A percentile compares a stretch with the other conserved stretches of the same genome.
phyloP scores from a whole-genome alignment of 2,797 vertebrate genomes.

The Sandelia bainsii region DNA sequence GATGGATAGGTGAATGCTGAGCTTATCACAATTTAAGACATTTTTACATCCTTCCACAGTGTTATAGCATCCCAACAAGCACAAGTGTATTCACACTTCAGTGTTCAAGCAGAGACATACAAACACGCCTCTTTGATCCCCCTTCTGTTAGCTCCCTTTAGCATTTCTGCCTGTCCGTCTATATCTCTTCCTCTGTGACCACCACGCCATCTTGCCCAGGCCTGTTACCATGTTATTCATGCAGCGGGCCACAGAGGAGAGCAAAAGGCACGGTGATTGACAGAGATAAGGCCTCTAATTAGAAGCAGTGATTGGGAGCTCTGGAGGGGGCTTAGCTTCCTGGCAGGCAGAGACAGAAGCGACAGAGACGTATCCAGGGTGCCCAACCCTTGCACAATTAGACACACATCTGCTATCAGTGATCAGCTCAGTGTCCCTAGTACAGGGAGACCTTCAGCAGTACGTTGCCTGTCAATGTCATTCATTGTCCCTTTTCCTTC shows the following conservation, averaged over 20 bases:
- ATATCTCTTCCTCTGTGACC: slow-evolving; percentile 41
- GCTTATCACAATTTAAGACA: slow-evolving; percentile 25
- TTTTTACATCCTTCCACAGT: slow-evolving; percentile 12
- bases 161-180: slow-evolving; percentile 13
- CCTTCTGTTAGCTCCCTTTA: slow-evolving; percentile 32
- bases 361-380: slow-evolving; percentile 71
- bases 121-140: slow-evolving; percentile 31
- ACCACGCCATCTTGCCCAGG: slow-evolving; percentile 20
- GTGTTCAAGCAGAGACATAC: slow-evolving; percentile 9
- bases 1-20: slow-evolving; percentile 14
- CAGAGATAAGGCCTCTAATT: slow-evolving; percentile 83
- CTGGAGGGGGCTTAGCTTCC: slow-evolving; percentile 74
- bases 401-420: slow-evolving; percentile 82
- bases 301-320: slow-evolving; percentile 76
- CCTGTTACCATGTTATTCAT: slow-evolving; percentile 53
- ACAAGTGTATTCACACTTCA: slow-evolving; percentile 12
- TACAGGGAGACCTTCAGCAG: slow-evolving; percentile 60
- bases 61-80: slow-evolving; percentile 11
- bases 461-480: slow-evolving; percentile 78
- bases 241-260: slow-evolving; percentile 57
- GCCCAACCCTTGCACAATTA: slow-evolving; percentile 75
- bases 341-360: slow-evolving; percentile 72
- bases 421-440: slow-evolving; percentile 73
- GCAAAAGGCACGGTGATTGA: slow-evolving; percentile 74
- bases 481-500: slow-evolving; percentile 74